These are phyloP conservation scores for Andrena flavipes DNA, from an alignment of 2,888 invertebrate species.

Conservation along the genomic window DNA sequence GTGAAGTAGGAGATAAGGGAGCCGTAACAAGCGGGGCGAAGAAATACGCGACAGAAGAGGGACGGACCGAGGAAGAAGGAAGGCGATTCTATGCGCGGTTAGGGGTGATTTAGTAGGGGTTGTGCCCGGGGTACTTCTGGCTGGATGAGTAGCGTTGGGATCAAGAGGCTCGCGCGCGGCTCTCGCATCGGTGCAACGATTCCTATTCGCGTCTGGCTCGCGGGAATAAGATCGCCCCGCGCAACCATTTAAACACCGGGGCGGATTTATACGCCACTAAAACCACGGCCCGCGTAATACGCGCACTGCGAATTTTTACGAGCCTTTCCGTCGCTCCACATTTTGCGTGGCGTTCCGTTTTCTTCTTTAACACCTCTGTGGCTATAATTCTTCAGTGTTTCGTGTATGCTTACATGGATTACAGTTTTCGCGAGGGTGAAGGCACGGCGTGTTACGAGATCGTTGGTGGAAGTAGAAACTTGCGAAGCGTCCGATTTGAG, in stretches of 20 bases:
- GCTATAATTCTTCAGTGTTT: background rate
- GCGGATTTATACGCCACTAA: conserved; percentile 7
- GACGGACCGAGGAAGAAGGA: conserved; percentile 27
- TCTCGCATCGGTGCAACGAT: conserved; percentile 7
- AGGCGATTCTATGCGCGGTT: conserved; percentile 29
- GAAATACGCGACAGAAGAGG: conserved; percentile 36
- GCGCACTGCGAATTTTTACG: background rate
- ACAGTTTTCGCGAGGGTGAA: background rate
- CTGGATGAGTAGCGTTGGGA: conserved; percentile 36
- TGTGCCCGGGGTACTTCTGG: conserved; percentile 22
- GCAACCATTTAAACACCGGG: conserved; percentile 13
- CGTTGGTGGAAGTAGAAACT: too few species aligned
- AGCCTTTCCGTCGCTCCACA: background rate
- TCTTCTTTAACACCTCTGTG: background rate
- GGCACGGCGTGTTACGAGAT: too few species aligned
- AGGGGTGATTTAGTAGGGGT: conserved; percentile 55
- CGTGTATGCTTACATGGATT: too few species aligned
- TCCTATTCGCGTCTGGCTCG: background rate
- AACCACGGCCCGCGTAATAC: background rate
- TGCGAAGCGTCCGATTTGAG: too few species aligned
- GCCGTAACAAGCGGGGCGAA: conserved; percentile 45
- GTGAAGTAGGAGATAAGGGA: conserved; percentile 50
- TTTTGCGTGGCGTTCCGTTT: background rate
- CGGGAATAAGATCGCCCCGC: background rate
- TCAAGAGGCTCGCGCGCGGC: conserved; percentile 34